These are phyloP conservation scores for Coleophora deauratella DNA, from an alignment of 2,888 invertebrate genomes.

Conservation along the genomic window DNA sequence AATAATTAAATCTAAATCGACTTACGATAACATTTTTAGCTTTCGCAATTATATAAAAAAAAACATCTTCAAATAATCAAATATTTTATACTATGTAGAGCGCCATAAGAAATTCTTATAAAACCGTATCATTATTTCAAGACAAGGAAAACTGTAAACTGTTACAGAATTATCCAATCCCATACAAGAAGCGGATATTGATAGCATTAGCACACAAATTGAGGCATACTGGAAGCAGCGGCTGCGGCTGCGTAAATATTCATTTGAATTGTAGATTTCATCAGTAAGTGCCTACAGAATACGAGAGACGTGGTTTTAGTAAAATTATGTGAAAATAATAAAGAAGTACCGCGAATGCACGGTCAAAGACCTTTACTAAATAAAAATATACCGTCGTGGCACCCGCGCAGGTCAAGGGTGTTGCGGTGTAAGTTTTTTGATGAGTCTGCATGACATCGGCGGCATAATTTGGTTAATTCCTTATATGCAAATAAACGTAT, in stretches of 20 bases:
- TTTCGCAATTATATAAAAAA: too few relatives aligned
- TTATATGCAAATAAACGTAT: too few relatives aligned
- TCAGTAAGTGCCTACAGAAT: conserved; percentile 2
- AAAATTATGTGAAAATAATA: neutral
- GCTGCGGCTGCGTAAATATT: conserved; percentile 27
- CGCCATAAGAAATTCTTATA: neutral
- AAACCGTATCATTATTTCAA: conserved; percentile 5
- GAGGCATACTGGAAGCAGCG: conserved; percentile 18
- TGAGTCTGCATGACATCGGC: neutral
- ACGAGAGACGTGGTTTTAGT: neutral
- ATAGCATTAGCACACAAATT: conserved; percentile 31
- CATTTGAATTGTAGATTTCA: conserved; percentile 19
- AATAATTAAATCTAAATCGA: too few relatives aligned
- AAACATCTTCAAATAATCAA: too few relatives aligned
- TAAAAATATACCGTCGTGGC: conserved; percentile 50
- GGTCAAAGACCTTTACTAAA: conserved; percentile 56
- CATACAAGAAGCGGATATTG: conserved; percentile 16
- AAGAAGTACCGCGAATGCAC: conserved; percentile 9
- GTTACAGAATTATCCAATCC: conserved; percentile 18
- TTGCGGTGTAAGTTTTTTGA: conserved; percentile 15
- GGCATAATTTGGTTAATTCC: too few relatives aligned
- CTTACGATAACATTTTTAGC: too few relatives aligned
- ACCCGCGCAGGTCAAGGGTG: conserved; percentile 59
- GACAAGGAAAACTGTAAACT: conserved; percentile 8
- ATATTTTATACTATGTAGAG: neutral